Conservation (phyloP, 1,140 invertebrate genomes). For the Eulimnadia texana region DNA sequence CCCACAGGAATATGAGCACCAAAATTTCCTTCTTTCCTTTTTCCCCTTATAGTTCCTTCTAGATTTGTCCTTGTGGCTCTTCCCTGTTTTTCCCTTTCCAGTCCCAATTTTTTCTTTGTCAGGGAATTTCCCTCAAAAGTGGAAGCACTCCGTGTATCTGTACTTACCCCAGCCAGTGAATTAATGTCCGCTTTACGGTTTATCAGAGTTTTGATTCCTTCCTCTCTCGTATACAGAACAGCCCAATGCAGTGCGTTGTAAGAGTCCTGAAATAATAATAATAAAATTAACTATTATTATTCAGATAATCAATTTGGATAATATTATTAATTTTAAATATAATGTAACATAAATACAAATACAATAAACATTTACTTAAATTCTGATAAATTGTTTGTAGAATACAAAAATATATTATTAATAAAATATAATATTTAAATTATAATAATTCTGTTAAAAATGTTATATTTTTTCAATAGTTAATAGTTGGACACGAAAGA, state of each 20-base stretch:
- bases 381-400: not conserved
- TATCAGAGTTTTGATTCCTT: conserved; percentile 79
- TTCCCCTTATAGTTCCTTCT: too few species aligned
- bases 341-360: not conserved
- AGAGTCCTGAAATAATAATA: conserved; percentile 58
- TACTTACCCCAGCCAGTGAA: conserved; percentile 77
- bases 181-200: conserved; percentile 81
- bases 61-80: too few species aligned
- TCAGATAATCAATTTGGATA: not conserved
- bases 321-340: not conserved
- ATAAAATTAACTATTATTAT: not conserved
- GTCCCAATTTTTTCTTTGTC: too few species aligned
- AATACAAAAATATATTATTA: not conserved
- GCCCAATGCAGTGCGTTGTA: conserved; percentile 86
- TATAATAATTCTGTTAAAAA: too few species aligned
- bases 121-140: too few species aligned
- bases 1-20: too few species aligned
- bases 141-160: too few species aligned
- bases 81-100: too few species aligned
- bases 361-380: not conserved
- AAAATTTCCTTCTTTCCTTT: too few species aligned
- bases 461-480: too few species aligned
- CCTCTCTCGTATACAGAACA: conserved; percentile 82
- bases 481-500: too few species aligned
- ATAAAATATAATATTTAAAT: not conserved